phyloP scores from a whole-genome alignment of 2,797 vertebrate species.

The Sardinella longiceps region DNA sequence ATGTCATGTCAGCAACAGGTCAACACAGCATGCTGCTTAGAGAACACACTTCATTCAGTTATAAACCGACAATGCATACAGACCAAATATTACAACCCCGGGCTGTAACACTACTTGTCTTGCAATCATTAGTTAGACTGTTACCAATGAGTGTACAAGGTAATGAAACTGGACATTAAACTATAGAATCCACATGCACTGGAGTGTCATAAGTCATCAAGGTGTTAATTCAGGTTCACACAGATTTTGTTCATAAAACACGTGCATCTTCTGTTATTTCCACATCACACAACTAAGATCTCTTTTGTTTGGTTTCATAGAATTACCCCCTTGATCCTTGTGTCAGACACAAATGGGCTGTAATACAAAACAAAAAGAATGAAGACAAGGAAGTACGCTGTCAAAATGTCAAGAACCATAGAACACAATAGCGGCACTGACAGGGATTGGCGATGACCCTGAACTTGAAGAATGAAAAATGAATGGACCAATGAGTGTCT shows the following conservation, averaged over 20 bases:
- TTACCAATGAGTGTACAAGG: conserved; percentile 24
- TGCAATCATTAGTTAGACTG: conserved; percentile 37
- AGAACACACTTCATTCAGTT: background rate
- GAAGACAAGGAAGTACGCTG: background rate
- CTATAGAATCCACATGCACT: conserved; percentile 33
- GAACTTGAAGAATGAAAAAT: background rate
- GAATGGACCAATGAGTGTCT: conserved; percentile 29
- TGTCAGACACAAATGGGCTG: conserved; percentile 46
- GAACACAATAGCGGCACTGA: background rate
- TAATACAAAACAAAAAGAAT: conserved; percentile 44
- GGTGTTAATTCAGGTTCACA: conserved; percentile 24
- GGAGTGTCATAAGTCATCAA: background rate
- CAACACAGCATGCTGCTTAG: conserved; percentile 10
- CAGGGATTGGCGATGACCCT: background rate
- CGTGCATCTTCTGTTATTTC: conserved; percentile 45
- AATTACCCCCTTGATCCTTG: conserved; percentile 46
- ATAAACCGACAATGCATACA: conserved; percentile 2
- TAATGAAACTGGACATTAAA: conserved; percentile 25
- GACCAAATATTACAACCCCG: background rate
- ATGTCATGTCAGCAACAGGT: background rate
- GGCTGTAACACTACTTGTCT: background rate
- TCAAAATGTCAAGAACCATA: background rate
- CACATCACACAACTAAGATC: background rate
- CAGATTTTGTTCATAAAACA: background rate
- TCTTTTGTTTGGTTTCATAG: background rate